Evolutionary conservation across 2,888 invertebrate genomes (phyloP).

Genomic region (Scaptomyza parva): DNA sequence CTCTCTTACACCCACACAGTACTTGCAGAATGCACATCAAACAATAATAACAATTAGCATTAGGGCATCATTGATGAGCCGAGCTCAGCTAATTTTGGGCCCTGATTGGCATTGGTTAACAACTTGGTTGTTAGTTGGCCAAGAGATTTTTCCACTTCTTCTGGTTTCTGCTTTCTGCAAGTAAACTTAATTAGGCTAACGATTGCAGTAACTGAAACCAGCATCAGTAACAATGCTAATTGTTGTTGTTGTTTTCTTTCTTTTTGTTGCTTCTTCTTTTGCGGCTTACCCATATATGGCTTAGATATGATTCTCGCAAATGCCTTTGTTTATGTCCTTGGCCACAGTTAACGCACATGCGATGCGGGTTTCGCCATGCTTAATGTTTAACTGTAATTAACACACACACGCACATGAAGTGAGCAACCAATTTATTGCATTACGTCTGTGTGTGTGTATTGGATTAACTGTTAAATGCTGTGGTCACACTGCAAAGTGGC

Average conservation of each 20-base stretch:
- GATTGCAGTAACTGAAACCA: slow-evolving; percentile 47
- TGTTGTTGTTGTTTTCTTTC: slow-evolving; percentile 2
- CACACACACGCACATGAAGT: slow-evolving; percentile 21
- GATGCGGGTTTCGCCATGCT: slow-evolving; percentile 36
- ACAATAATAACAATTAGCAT: slow-evolving; percentile 75
- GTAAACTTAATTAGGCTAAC: slow-evolving; percentile 68
- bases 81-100: slow-evolving; percentile 16
- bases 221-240: slow-evolving; percentile 30
- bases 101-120: slow-evolving; percentile 38
- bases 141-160: too few species aligned
- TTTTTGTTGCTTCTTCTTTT: slow-evolving; percentile 14
- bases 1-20: not conserved
- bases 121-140: slow-evolving; percentile 44
- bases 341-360: slow-evolving; percentile 40
- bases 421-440: slow-evolving; percentile 28
- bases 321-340: slow-evolving; percentile 48
- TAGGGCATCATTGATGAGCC: slow-evolving; percentile 50
- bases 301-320: slow-evolving; percentile 11
- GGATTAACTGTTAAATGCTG: slow-evolving; percentile 7
- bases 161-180: slow-evolving; percentile 14
- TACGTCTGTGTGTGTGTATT: slow-evolving; percentile 2
- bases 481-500: not conserved
- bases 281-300: slow-evolving; percentile 50
- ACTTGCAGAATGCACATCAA: slow-evolving; percentile 35
- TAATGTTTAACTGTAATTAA: slow-evolving; percentile 68